Percentiles rank a stretch among this genome's conserved stretches.
phyloP scores from a whole-genome alignment of 1,140 invertebrate species.

The Drosophila nebulosa region DNA sequence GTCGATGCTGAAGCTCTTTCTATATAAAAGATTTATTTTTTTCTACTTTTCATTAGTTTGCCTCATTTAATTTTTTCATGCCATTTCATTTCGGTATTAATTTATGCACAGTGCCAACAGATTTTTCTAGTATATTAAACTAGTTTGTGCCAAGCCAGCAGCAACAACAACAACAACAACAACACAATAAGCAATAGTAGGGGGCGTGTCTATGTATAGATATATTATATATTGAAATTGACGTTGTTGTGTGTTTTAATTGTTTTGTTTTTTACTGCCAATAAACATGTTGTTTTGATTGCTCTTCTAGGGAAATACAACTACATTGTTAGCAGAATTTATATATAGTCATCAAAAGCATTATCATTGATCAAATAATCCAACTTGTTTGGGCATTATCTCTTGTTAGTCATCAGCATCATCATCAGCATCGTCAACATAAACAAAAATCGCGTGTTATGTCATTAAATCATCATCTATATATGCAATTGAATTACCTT shows the following conservation, averaged over 20 bases:
- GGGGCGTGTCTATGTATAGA: conserved; percentile 63
- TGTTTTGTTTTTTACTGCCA: conserved; percentile 65
- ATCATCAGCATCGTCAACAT: background rate
- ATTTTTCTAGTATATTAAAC: conserved; percentile 58
- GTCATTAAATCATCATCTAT: conserved; percentile 12
- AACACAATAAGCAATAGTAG: conserved; percentile 30
- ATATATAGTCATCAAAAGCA: background rate
- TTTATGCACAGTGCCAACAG: conserved; percentile 57
- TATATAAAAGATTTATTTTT: conserved; percentile 16
- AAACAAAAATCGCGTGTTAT: conserved; percentile 32
- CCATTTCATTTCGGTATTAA: conserved; percentile 51
- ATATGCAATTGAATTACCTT: conserved; percentile 40
- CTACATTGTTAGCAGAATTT: background rate
- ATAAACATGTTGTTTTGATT: conserved; percentile 56
- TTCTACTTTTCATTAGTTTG: conserved; percentile 46
- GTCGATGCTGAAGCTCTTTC: conserved; percentile 20
- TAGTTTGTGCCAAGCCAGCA: conserved; percentile 56
- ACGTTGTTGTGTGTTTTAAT: conserved; percentile 55
- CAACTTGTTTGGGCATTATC: background rate
- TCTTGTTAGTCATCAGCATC: background rate
- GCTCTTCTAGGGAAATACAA: conserved; percentile 8
- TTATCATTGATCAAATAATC: background rate
- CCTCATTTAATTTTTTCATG: conserved; percentile 46
- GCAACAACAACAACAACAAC: conserved; percentile 33
- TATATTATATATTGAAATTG: conserved; percentile 17